Evolutionary conservation across 2,113 vertebrate genomes (phyloP), one percentile per base, ranked within the genome.

Genomic region (Elachura formosa): DNA sequence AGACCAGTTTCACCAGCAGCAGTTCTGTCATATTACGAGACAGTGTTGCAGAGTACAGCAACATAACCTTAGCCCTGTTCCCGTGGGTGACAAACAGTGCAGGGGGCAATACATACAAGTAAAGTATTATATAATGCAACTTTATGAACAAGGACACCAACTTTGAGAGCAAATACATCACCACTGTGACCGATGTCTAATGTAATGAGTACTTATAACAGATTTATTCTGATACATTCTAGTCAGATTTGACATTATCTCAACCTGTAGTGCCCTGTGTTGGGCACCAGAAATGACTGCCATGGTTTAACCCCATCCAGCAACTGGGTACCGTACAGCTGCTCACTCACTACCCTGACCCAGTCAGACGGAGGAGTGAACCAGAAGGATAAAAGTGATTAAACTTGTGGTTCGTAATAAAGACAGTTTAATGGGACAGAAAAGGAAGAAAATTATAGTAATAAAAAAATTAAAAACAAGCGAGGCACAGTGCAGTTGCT

Each of bases 221-320:
- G 20, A 55, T 76, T 43, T 62, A 41, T 83, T 56, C 21, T 48
- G 13, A 6, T 54, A 9, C 0, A 0, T 28, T 68, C 22, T 33
- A 11, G 29, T 68, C 40, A 48, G 26, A 48, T 76, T 55, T 48
- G 40, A 62, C 40, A 20, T 41, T 68, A 33, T 69, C 41, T 68
- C 14, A 82, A 48, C 34, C 11, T 0, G 0, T 48, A 1, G 0
- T 36, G 48, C 31, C 25, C 18, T 40, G 2, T 54, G 34, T 55
- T 62, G 41, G 34, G 14, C 62, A 69, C 12, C 34, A 48, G 16
- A 68, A 61, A 33, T 2, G 1, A 28, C 25, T 68, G 14, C 40
- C 21, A 2, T 82, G 46, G 17, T 54, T 68, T 61, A 75, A 41
- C 54, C 46, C 31, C 5, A 10, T 68, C 34, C 18, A 26, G 54